A percentile compares a stretch with the other conserved stretches of the same genome.
Evolutionary conservation across 2,113 vertebrate genomes (phyloP).

Genomic region (Lophotis ruficrista): DNA sequence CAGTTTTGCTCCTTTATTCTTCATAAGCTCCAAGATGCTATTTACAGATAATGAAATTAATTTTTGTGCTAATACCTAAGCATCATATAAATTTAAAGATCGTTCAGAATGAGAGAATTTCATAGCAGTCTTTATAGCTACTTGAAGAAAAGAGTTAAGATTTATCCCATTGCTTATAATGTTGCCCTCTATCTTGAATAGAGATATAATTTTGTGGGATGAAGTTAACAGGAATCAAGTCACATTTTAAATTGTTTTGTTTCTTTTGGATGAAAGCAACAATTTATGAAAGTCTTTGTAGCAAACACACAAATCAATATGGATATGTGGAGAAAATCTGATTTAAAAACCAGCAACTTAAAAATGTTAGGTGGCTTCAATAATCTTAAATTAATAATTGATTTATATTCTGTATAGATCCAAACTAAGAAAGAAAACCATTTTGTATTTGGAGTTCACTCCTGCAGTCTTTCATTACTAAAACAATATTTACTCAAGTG

Average conservation of each 20-base stretch:
- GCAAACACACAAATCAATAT: neutral
- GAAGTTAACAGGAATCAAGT: neutral
- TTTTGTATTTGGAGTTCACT: neutral
- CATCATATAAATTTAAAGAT: neutral
- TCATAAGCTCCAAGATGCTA: neutral
- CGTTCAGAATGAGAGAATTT: neutral
- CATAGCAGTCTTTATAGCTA: neutral
- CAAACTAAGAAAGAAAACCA: neutral
- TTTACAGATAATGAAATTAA: neutral
- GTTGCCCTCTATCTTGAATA: neutral
- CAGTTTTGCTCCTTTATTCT: neutral
- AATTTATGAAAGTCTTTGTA: neutral
- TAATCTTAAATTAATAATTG: neutral
- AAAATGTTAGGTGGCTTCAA: neutral
- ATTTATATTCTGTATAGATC: neutral
- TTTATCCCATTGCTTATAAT: neutral
- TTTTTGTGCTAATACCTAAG: neutral
- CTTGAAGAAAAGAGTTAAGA: neutral
- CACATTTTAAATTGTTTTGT: neutral
- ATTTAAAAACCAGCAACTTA: neutral
- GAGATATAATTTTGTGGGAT: neutral
- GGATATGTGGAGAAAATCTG: neutral
- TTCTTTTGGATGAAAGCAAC: neutral
- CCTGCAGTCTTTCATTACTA: neutral
- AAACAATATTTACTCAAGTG: neutral